Base-by-base conservation (phyloP, 2,888 invertebrate genomes). In the Limnephilus rhombicus region DNA sequence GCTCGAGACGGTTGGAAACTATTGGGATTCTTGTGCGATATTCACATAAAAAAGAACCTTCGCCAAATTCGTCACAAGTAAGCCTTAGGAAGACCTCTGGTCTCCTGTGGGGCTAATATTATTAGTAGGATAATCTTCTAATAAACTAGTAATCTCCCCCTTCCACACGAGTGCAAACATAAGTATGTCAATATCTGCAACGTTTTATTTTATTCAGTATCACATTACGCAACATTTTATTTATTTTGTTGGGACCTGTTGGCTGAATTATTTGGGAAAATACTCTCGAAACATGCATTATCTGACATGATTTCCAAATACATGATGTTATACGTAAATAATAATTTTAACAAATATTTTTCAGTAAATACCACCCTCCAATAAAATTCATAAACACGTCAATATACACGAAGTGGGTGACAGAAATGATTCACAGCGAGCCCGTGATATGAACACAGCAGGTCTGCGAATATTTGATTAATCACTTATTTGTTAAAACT, bases 401-500 rank as follows among this genome's bases (percentile, higher is more conserved):
- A 82, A 31, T 82, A 24, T 68, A 68, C 7, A 24, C 68, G n/a
- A 1, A n/a, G 2, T 68, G 68, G 68, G 68, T n/a, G 68, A 68
- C 68, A 24, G 68, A 7, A 68, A n/a, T 68, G 7, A 68, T 24
- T 68, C 68, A 68, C 24, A 82, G 18, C 82, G 18, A 34, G 4
- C 31, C 34, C 15, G 11, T 82, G 31, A 34, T 34, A 82, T 82
- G 3, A 82, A 82, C 34, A 34, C 13, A 18, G 9, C 82, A 34
- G 82, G 82, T 82, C 34, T 82, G 82, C 24, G 24, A 24, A 24
- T 68, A 53, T 53, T 53, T 53, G 24, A 68, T 18, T 68, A 68
- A 53, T 24, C 7, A 24, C 68, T 68, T 68, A 24, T 41, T 85
- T 45, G n/a, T 85, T 85, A 85, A 85, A 85, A 85, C n/a, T 85